Base-by-base conservation (phyloP, 2,888 invertebrate genomes). In the Drosophila subquinaria region DNA sequence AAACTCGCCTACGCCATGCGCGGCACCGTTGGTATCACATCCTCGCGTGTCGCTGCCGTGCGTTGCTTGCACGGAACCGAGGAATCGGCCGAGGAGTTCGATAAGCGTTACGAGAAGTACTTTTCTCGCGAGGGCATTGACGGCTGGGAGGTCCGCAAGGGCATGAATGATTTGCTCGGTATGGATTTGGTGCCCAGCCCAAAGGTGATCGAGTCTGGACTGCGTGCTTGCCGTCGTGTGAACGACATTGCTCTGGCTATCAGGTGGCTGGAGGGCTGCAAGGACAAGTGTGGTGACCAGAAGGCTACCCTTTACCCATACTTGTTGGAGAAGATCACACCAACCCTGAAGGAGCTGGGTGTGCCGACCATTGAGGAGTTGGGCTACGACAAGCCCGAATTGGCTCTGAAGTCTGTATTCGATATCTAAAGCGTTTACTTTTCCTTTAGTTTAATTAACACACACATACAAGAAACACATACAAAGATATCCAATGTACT, bases 351-450 rank as follows among this genome's bases (percentile, higher is more conserved):
- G 45, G 98, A 99, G 93, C 94, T 99, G 68, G 99, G 99, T 51
- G 96, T 99, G 82, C 95, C 95, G 62, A 98, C 99, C 35, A 97
- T 97, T 0, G 99, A 99, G 93, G 98, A 99, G 92, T 94, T 99
- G 89, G 99, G 99, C 72, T 99, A 97, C 90, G 98, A 99, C 93
- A 97, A 98, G 93, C 99, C 99, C 66, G 99, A 99, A 94, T 94
- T 99, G 92, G 97, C 97, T 72, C 94, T 98, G 79, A 93, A 95
- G 88, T 95, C 94, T 89, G 95, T 96, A 65, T 96, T 95, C 90
- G 95, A 97, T 68, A 79, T 90, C 67, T 93, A 92, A 90, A 73
- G 59, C 63, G 57, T 70, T 73, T 56, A 53, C 57, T 68, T 53
- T 56, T 56, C 68, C 56, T 61, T 76, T 82, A 88, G 78, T 80